Evolutionary conservation across 1,140 invertebrate genomes (phyloP).

Genomic region (Telenomus remus): DNA sequence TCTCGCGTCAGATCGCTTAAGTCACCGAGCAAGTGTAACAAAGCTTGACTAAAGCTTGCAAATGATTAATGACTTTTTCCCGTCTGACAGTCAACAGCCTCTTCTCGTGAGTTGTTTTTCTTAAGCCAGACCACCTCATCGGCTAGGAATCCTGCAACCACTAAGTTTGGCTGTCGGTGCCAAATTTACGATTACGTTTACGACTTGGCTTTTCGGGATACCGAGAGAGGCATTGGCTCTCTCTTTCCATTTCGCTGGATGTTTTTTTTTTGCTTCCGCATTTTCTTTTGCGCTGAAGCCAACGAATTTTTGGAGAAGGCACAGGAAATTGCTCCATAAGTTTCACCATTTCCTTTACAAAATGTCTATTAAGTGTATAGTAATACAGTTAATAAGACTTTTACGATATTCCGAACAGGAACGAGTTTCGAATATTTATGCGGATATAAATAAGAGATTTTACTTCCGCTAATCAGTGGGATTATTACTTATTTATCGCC

Average conservation of each 20-base stretch:
- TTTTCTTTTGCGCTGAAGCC: conserved; percentile 32
- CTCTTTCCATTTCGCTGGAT: conserved; percentile 15
- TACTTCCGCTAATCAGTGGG: not conserved
- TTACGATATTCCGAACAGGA: conserved; percentile 6
- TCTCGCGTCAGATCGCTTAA: conserved; percentile 45
- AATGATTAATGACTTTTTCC: conserved; percentile 66
- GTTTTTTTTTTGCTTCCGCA: conserved; percentile 22
- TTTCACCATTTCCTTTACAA: conserved; percentile 46
- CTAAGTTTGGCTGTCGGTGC: conserved; percentile 54
- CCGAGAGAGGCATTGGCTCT: conserved; percentile 37
- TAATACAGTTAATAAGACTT: conserved; percentile 33
- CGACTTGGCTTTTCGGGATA: conserved; percentile 48
- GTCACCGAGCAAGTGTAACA: conserved; percentile 50
- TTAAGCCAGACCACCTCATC: conserved; percentile 23
- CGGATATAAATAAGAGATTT: conserved; percentile 1
- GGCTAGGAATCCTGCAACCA: conserved; percentile 41
- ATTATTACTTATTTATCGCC: too few relatives aligned
- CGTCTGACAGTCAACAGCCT: conserved; percentile 54
- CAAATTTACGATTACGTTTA: conserved; percentile 59
- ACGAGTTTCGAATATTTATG: conserved; percentile 6
- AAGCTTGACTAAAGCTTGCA: conserved; percentile 48
- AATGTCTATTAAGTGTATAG: conserved; percentile 37
- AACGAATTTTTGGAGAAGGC: conserved; percentile 48
- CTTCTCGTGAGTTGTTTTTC: conserved; percentile 58
- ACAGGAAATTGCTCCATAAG: conserved; percentile 47